Conservation (phyloP, 2,797 vertebrate genomes). For the Pipistrellus pygmaeus region DNA sequence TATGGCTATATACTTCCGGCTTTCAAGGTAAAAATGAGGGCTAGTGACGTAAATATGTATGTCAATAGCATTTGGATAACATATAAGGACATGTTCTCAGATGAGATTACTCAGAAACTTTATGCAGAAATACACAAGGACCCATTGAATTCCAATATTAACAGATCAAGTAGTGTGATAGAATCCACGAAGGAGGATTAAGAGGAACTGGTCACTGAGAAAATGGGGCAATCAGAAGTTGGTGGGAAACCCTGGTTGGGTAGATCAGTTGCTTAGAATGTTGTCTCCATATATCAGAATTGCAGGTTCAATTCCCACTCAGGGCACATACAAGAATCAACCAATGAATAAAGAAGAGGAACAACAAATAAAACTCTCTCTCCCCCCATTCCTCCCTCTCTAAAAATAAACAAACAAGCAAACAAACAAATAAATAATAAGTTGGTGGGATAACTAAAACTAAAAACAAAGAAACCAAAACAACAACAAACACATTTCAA, state of each 20-base stretch:
- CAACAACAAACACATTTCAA: background rate
- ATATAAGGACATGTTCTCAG: background rate
- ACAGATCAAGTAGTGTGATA: background rate
- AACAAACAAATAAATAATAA: background rate
- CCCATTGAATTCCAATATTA: background rate
- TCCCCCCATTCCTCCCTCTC: background rate
- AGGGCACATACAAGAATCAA: background rate
- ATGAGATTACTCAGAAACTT: background rate
- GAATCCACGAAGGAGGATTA: background rate
- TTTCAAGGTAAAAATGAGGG: background rate
- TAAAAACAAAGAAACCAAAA: background rate
- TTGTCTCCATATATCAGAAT: background rate
- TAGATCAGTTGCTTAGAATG: background rate
- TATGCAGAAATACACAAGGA: background rate
- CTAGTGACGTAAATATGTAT: background rate
- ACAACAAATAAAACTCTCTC: background rate
- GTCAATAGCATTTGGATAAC: background rate
- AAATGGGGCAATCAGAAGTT: background rate
- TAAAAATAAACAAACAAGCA: background rate
- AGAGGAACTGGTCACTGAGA: background rate
- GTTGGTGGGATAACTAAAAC: background rate
- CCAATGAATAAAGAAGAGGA: background rate
- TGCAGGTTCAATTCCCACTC: background rate
- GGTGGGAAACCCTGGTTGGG: background rate
- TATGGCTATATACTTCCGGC: background rate